Evolutionary conservation across 2,888 invertebrate species (phyloP).

Genomic region (Dryomyza anilis): DNA sequence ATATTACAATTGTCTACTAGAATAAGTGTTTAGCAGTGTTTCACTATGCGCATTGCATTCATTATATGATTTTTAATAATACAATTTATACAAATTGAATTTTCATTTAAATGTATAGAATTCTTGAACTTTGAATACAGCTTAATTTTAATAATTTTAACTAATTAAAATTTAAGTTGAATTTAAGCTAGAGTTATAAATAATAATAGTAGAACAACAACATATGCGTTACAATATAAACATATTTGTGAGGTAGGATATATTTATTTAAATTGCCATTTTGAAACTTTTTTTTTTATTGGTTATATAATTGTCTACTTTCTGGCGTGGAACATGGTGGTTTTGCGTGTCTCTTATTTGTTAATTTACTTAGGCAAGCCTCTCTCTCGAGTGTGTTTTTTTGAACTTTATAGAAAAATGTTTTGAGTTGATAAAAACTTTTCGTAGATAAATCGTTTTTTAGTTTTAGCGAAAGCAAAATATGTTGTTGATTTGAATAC

Average conservation of each 20-base stretch:
- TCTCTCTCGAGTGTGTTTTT: background rate
- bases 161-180: background rate
- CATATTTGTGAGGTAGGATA: conserved; percentile 12
- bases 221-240: background rate
- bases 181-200: background rate
- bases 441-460: background rate
- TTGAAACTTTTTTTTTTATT: background rate
- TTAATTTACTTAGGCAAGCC: background rate
- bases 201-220: conserved; percentile 4
- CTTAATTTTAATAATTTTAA: background rate
- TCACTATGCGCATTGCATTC: no score
- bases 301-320: background rate
- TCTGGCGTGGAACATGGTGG: conserved; percentile 5
- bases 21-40: no score
- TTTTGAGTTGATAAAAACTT: background rate
- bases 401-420: background rate
- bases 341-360: background rate
- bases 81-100: no score
- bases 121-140: no score
- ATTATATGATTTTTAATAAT: no score
- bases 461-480: background rate
- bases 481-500: no score
- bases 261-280: no score
- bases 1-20: no score
- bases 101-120: no score